Percentiles rank a stretch among this genome's conserved stretches.
Evolutionary conservation across 2,888 invertebrate species (phyloP).

Genomic region (Tetragonisca angustula): DNA sequence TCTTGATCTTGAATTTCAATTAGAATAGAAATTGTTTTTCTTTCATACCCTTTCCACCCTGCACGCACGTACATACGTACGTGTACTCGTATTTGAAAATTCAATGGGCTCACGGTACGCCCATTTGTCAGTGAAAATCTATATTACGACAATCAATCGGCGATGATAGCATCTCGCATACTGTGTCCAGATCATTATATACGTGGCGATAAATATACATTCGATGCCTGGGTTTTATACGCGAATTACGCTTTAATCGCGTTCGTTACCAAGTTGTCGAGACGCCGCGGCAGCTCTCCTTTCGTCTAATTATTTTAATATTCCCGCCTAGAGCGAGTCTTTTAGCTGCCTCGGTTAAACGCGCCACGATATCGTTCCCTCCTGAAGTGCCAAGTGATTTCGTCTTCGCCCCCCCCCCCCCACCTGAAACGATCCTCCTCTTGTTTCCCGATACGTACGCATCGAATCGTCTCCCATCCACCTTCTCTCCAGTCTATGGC

Average conservation of each 20-base stretch:
- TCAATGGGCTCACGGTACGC: not conserved
- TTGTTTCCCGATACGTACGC: not conserved
- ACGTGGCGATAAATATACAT: not conserved
- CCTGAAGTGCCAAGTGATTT: constrained; percentile 28
- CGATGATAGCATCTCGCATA: not conserved
- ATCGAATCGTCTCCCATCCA: not conserved
- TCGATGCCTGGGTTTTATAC: not conserved
- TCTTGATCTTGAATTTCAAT: no score
- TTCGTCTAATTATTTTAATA: constrained; percentile 13
- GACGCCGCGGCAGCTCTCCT: not conserved
- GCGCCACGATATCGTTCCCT: not conserved
- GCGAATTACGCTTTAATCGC: not conserved
- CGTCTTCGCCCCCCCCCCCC: not conserved
- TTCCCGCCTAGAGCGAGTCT: not conserved
- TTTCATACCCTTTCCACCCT: no score
- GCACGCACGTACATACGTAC: no score
- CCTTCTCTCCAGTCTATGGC: constrained; percentile 7
- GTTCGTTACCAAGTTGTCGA: not conserved
- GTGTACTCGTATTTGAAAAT: not conserved
- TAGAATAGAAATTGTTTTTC: no score
- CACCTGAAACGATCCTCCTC: not conserved
- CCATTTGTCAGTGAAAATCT: not conserved
- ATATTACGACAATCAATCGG: not conserved
- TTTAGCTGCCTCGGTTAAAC: not conserved
- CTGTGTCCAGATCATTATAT: not conserved